phyloP scores from a whole-genome alignment of 2,888 invertebrate species.

The Agonum fuliginosum region DNA sequence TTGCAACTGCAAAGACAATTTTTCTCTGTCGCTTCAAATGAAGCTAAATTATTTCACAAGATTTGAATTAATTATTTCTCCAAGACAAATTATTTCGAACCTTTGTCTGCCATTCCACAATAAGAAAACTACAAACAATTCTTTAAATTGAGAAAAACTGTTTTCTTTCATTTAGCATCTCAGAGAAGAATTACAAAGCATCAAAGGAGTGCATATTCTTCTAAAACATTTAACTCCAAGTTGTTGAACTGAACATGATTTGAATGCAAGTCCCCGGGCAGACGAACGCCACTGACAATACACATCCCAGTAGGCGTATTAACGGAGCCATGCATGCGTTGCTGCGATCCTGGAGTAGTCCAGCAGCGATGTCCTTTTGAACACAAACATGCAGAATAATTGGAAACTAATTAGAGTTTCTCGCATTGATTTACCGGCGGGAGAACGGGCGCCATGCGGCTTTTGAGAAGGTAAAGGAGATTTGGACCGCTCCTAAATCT shows the following conservation, averaged over 20 bases:
- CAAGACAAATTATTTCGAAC: neutral
- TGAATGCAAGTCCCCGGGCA: neutral
- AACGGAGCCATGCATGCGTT: conserved; percentile 6
- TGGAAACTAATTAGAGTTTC: conserved; percentile 27
- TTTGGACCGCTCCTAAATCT: neutral
- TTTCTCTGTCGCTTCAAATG: too few species aligned
- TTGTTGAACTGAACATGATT: too few species aligned
- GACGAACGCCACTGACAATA: neutral
- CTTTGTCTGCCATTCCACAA: neutral
- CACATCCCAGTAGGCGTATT: conserved; percentile 19
- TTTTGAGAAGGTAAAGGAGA: neutral
- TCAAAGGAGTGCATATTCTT: neutral
- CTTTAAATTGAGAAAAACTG: neutral
- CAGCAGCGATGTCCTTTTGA: conserved; percentile 19
- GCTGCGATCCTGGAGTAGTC: neutral
- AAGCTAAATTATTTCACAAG: neutral
- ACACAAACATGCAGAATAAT: conserved; percentile 35
- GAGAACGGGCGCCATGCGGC: neutral
- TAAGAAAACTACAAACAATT: neutral
- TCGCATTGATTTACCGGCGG: conserved; percentile 7
- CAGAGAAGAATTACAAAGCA: neutral
- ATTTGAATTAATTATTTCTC: conserved; percentile 5
- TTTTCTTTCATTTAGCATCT: neutral
- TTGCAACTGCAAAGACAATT: too few species aligned
- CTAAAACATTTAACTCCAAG: too few species aligned